These are phyloP conservation scores for Chironomus riparius DNA, from an alignment of 2,888 invertebrate species.

Conservation along the genomic window DNA sequence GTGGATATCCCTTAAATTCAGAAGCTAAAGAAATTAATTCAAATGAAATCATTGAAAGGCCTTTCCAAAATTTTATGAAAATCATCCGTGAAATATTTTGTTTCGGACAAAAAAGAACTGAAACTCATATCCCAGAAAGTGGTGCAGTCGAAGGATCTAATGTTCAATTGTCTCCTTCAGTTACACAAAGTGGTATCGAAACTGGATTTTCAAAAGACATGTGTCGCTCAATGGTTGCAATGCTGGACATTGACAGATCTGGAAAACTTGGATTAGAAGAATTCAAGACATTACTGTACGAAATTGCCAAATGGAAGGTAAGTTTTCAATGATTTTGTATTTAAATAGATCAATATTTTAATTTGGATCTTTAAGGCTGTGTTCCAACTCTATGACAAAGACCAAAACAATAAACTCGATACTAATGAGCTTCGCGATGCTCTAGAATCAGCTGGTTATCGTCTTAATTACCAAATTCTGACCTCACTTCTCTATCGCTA, in stretches of 20 bases:
- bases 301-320: constrained; percentile 82
- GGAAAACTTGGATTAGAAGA: constrained; percentile 89
- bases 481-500: constrained; percentile 57
- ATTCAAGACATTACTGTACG: constrained; percentile 75
- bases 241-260: constrained; percentile 83
- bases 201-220: constrained; percentile 88
- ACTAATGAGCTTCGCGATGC: constrained; percentile 78
- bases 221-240: constrained; percentile 87
- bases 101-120: too few relatives aligned
- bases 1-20: too few relatives aligned
- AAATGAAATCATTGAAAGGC: too few relatives aligned
- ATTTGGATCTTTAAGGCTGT: too few relatives aligned
- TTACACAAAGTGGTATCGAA: constrained; percentile 45
- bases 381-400: constrained; percentile 37
- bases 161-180: too few relatives aligned
- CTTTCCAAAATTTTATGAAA: too few relatives aligned
- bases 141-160: too few relatives aligned
- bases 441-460: constrained; percentile 80
- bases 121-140: too few relatives aligned
- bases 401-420: constrained; percentile 68
- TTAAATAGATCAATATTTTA: too few relatives aligned
- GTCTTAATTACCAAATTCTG: constrained; percentile 72
- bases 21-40: too few relatives aligned
- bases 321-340: constrained; percentile 29
- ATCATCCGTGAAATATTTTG: neutral